phyloP scores from a whole-genome alignment of 2,888 invertebrate species.

The Trachelus iudaicus region DNA sequence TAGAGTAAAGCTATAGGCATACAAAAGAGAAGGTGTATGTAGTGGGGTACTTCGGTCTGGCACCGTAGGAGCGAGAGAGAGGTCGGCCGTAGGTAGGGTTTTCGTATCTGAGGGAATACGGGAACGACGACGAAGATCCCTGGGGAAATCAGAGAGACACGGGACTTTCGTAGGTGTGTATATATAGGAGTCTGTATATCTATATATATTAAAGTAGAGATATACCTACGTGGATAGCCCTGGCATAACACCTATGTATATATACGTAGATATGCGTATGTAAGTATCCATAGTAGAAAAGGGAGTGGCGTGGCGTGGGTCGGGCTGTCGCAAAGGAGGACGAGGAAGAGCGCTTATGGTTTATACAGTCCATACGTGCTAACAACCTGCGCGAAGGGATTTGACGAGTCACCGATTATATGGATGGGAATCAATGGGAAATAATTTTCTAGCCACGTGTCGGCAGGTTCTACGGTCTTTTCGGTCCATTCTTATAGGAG shows the following conservation, averaged over 20 bases:
- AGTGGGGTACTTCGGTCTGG: not conserved
- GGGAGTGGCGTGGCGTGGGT: not conserved
- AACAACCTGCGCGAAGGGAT: constrained; percentile 33
- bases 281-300: constrained; percentile 5
- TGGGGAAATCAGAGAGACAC: constrained; percentile 61
- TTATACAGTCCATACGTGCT: not conserved
- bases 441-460: constrained; percentile 32
- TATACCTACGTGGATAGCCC: not conserved
- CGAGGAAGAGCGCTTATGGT: not conserved
- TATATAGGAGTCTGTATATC: constrained; percentile 15
- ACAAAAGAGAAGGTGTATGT: not conserved
- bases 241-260: not conserved
- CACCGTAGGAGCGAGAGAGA: not conserved
- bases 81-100: not conserved
- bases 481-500: not conserved
- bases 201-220: constrained; percentile 20
- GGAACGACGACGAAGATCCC: constrained; percentile 44
- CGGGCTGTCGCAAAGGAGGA: not conserved
- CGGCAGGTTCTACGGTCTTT: constrained; percentile 1
- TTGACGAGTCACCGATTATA: constrained; percentile 36
- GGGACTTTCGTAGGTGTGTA: constrained; percentile 35
- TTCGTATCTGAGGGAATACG: constrained; percentile 24
- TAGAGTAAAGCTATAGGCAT: not conserved
- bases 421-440: constrained; percentile 32
- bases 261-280: constrained; percentile 1